These are phyloP conservation scores for Macrochelys suwanniensis DNA, from an alignment of 2,797 vertebrate species.

Conservation along the genomic window DNA sequence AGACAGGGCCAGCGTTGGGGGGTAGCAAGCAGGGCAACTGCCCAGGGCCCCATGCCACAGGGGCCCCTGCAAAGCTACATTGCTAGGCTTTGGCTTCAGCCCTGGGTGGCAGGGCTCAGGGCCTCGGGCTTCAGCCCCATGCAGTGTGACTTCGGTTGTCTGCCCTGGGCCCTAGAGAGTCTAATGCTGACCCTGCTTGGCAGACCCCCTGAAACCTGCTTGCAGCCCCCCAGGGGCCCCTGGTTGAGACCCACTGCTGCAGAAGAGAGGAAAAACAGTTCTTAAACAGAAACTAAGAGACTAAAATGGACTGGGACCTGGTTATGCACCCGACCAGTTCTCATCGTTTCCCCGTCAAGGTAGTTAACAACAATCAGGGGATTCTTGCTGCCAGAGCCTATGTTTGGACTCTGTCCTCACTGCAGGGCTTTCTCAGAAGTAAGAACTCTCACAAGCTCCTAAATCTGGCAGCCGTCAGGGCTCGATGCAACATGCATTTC, in stretches of 20 bases:
- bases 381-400: not conserved
- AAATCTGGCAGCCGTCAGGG: not conserved
- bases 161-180: no score
- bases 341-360: rapidly evolving
- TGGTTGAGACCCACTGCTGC: not conserved
- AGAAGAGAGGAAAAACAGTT: not conserved
- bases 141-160: no score
- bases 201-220: no score
- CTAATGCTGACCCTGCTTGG: no score
- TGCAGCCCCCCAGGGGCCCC: no score
- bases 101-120: no score
- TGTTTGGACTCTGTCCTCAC: rapidly evolving
- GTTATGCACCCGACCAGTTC: not conserved
- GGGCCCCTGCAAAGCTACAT: no score
- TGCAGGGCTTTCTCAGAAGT: not conserved
- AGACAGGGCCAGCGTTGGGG: no score
- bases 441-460: not conserved
- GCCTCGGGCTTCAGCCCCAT: no score
- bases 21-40: no score
- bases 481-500: not conserved
- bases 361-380: not conserved
- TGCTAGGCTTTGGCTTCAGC: no score
- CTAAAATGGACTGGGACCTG: rapidly evolving
- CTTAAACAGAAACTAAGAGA: rapidly evolving
- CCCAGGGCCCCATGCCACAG: no score